Evolutionary conservation across 2,888 invertebrate species (phyloP), one percentile per base, ranked within the genome.

Genomic region (Campoplex capitator): DNA sequence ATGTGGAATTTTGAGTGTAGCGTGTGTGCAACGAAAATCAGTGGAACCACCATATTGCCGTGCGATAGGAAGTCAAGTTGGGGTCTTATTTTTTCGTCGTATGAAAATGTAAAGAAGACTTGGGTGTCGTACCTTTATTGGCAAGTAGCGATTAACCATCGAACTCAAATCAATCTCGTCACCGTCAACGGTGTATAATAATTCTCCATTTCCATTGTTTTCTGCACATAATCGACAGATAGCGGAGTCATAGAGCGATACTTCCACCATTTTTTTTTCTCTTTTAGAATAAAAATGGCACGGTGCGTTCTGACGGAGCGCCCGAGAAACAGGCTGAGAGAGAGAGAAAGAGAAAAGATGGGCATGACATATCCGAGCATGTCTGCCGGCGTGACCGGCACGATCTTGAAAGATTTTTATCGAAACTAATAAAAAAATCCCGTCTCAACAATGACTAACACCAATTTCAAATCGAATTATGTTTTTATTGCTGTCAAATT

Each of bases 151-250:
- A 94, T 97, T 97, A 88, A 97, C 96, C 92, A 97, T 94, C 89
- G 95, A 95, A 94, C 96, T 95, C 93, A 97, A 95, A 95, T 96
- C 96, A 90, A 95, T 95, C 90, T 95, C 91, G 32, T 90, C 90
- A 11, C 74, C 76, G 18, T 91, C 90, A 88, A 92, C 90, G 38
- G 95, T 94, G 95, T 96, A 97, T 93, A 97, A 95, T 92, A 96
- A 95, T 89, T 96, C 96, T 93, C 97, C 97, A 93, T 96, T 96
- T 90, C 95, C 95, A 95, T 97, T 97, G 95, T 97, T 96, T 95
- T 96, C 96, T 32, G 96, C 97, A 95, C 97, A 97, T 94, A 97
- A 96, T 95, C 97, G 96, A 95, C 97, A 97, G 95, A 96, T 95
- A 89, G 95, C 95, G 90, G 97, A 97, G 95, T 97, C 96, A 93